Evolutionary conservation across 2,797 vertebrate genomes (phyloP).

Genomic region (Enteromius unitaeniatus): DNA sequence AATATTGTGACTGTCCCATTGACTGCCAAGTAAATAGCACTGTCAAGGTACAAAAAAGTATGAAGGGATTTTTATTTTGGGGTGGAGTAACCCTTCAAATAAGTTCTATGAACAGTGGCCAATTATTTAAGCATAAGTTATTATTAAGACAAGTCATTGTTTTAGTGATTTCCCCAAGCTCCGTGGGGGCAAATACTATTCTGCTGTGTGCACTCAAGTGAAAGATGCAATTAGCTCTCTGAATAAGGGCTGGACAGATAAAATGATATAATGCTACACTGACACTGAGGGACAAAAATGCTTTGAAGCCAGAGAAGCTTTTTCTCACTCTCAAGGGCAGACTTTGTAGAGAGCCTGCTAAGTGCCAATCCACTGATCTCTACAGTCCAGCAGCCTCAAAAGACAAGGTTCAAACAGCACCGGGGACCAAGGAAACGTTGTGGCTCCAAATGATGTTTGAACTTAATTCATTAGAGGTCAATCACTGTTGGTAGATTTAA

Average conservation of each 20-base stretch:
- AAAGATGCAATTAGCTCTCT: constrained; percentile 46
- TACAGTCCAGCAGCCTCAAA: constrained; percentile 40
- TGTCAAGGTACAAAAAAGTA: no score
- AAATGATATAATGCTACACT: constrained; percentile 19
- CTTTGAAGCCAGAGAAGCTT: constrained; percentile 40
- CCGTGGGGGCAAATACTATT: neutral
- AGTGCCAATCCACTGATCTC: constrained; percentile 38
- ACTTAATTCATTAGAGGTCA: neutral
- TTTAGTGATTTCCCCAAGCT: constrained; percentile 30
- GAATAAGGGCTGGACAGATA: constrained; percentile 38
- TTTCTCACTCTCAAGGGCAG: constrained; percentile 18
- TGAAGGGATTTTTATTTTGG: no score
- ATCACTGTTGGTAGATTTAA: neutral
- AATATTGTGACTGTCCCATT: no score
- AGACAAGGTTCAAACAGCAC: constrained; percentile 39
- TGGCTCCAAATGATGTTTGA: constrained; percentile 6
- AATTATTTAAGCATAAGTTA: neutral
- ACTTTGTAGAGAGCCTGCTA: constrained; percentile 41
- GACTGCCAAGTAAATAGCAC: no score
- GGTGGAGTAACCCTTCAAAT: neutral
- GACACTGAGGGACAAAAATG: neutral
- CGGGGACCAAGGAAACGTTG: constrained; percentile 36
- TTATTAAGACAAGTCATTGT: constrained; percentile 7
- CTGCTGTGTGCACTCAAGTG: constrained; percentile 33
- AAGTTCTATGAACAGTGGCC: neutral